A percentile compares a stretch with the other conserved stretches of the same genome.
Conservation (phyloP, 2,888 invertebrate species). For the Eupithecia subumbrata region DNA sequence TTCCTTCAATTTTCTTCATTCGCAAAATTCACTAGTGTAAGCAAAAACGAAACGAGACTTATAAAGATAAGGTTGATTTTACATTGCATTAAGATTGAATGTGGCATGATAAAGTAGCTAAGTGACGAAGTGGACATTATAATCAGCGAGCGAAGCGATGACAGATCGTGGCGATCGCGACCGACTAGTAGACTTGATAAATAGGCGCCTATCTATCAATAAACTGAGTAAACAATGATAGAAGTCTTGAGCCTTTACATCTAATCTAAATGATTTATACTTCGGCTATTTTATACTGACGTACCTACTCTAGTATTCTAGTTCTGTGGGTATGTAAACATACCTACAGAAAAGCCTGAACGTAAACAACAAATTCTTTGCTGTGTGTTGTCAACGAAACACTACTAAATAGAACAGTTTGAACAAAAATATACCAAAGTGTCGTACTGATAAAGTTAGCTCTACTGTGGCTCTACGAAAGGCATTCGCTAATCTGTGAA, state of each 20-base stretch:
- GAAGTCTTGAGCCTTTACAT: slow-evolving; percentile 10
- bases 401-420: neutral
- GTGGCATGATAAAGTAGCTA: slow-evolving; percentile 22
- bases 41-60: neutral
- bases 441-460: slow-evolving; percentile 6
- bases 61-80: slow-evolving; percentile 4
- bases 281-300: slow-evolving; percentile 1
- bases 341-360: neutral
- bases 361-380: neutral
- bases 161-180: slow-evolving; percentile 64
- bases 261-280: slow-evolving; percentile 14
- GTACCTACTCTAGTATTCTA: neutral
- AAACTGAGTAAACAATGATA: slow-evolving; percentile 27
- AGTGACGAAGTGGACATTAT: slow-evolving; percentile 61
- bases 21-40: neutral
- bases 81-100: slow-evolving; percentile 3
- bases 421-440: neutral
- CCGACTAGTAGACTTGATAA: slow-evolving; percentile 49
- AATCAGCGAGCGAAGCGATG: slow-evolving; percentile 65
- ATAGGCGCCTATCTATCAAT: slow-evolving; percentile 44
- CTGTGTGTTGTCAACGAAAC: neutral
- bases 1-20: neutral
- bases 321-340: neutral
- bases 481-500: neutral
- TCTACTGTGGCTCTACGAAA: neutral